These are phyloP conservation scores for Montipora foliosa DNA, from an alignment of 64 coral and sea anemone genomes.

Conservation along the genomic window DNA sequence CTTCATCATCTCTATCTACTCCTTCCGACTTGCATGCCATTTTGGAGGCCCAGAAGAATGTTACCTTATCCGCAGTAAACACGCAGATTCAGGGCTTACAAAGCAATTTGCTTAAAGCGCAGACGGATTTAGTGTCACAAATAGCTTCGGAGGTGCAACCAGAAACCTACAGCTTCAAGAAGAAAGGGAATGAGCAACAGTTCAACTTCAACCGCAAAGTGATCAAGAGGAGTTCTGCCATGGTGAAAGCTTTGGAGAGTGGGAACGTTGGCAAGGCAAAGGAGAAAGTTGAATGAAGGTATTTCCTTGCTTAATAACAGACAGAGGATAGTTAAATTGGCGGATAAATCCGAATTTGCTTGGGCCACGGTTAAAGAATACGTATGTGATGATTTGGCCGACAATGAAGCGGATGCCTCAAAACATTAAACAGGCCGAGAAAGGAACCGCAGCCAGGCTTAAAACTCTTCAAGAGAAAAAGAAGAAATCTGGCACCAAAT, in stretches of 20 bases:
- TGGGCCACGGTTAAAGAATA: slow-evolving; percentile 34
- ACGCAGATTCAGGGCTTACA: slow-evolving; percentile 15
- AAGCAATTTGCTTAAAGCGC: slow-evolving; percentile 10
- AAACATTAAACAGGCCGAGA: slow-evolving; percentile 43
- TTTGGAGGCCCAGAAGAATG: background rate
- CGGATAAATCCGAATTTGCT: background rate
- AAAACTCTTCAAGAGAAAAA: slow-evolving; percentile 54
- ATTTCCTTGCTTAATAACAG: slow-evolving; percentile 19
- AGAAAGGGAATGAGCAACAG: background rate
- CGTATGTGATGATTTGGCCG: slow-evolving; percentile 38
- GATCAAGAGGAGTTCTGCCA: no score
- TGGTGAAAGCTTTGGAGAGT: no score
- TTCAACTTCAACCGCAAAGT: no score
- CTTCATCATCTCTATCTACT: no score
- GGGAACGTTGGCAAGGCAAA: slow-evolving; percentile 18
- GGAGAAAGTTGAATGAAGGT: slow-evolving; percentile 9
- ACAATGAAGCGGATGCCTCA: slow-evolving; percentile 43
- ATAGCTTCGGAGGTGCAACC: slow-evolving; percentile 4
- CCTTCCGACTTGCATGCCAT: slow-evolving; percentile 10
- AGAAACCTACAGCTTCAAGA: slow-evolving; percentile 14
- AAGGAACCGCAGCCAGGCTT: background rate
- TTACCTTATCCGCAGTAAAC: background rate
- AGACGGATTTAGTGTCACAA: background rate
- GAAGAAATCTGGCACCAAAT: background rate
- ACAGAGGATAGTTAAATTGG: background rate